Evolutionary conservation across 2,888 invertebrate species (phyloP), one percentile per base, ranked within the genome.

Genomic region (Perizoma flavofasciatum): DNA sequence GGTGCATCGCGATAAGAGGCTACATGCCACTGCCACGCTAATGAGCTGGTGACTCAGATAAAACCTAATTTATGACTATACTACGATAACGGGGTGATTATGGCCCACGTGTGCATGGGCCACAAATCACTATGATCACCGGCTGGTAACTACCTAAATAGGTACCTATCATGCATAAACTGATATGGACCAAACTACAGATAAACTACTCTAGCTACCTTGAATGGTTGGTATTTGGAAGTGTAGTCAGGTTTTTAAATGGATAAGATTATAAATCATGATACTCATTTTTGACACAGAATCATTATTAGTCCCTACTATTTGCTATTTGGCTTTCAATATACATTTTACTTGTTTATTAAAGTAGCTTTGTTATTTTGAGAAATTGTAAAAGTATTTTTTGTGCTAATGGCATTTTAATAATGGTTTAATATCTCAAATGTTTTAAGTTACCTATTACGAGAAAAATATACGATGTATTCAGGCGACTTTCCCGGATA

Each of bases 11-110:
- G 85, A 85, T 86, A 86, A 73, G 70, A 74, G 72, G 77, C 81
- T 81, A 76, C 83, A 79, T 77, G 82, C 76, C 74, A 74, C 74
- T 77, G 82, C 76, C 74, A 74, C 74, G 83, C 81, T 89, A 88
- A 88, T 88, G 88, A 88, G 83, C 79, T 78, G 77, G 69, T 67
- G 75, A 75, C 79, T 79, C 81, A 77, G 87, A 88, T 88, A 86
- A 86, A 82, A 78, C 75, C 75, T 79, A 78, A 88, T 88, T 84
- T 86, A 89, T 80, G 67, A 65, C 73, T 68, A 66, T 76, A 68
- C 69, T 57, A 58, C 65, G 73, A 75, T 76, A 76, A 63, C 37
- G 51, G 66, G 22, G 53, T 49, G 64, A 60, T 61, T 65, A 67
- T 61, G 61, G 59, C 49, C 63, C 22, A 57, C 66, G 56, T 63